Base-by-base conservation (phyloP, 2,797 vertebrate species). In the Gymnoscopelus braueri region DNA sequence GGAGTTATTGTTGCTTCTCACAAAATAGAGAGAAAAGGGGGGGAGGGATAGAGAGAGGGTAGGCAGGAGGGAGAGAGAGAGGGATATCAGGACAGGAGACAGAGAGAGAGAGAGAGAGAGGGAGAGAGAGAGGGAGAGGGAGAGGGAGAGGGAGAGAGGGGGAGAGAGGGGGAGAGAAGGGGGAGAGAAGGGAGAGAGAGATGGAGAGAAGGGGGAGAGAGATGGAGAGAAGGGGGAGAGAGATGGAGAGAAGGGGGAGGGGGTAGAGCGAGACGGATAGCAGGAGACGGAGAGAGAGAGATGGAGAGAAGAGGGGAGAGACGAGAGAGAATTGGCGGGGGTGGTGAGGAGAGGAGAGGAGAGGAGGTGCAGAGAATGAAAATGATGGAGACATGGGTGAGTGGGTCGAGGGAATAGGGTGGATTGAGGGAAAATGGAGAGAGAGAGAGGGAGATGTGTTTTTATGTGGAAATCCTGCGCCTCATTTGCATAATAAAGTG, bases 401-500 rank as follows among this genome's bases (percentile, higher is more conserved):
- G 24, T 14, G 29, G 56, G 5, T 50, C 39, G 47, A 44, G 14
- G 39, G 47, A 10, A 44, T 10, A 9, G 39, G 39, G 32, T 8
- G 39, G 23, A 35, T 23, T 48, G 5, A 48, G 57, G 47, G 57
- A 56, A 74, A 59, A 57, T 52, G 48, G 67, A 69, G 62, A 69
- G 51, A 48, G 65, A 78, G 73, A 56, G 19, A 19, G 19, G 19
- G 19, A 19, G 50, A 26, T 58, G 24, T 15, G 47, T 84, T 79
- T 82, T 75, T 68, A 63, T 50, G 26, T 80, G 55, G 63, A 79
- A 87, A 86, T 87, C 86, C 80, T 82, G 82, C 80, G 58, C 60
- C 84, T 90, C 80, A 90, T 92, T 81, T 90, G 83, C 87, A 91
- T 91, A 86, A 90, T 88, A 85, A 88, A 90, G 76, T 79, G 82